Evolutionary conservation across 2,113 vertebrate species (phyloP), one percentile per base, ranked within the genome.

Genomic region (Equus przewalskii): DNA sequence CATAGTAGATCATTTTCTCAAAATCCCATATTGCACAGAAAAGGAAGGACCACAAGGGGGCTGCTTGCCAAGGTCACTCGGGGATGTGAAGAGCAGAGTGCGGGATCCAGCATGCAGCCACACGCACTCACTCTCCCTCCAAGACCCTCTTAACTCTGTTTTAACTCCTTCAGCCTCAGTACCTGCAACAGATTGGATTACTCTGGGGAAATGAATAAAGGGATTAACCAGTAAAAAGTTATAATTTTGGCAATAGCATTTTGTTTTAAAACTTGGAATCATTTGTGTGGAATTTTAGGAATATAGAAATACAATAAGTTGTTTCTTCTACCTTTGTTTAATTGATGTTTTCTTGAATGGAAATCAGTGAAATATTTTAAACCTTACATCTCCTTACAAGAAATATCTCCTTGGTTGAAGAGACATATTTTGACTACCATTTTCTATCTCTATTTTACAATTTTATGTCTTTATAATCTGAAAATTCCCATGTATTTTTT

Each of bases 151-250:
- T 15, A 49, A 24, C 54, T 22, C 3, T 70, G 44, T 81, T 76
- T 92, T 88, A 73, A 95, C 76, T 91, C 67, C n/a, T 86, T 96
- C 73, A 62, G 33, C 10, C 12, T 13, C 46, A 56, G 30, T 75
- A 36, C 41, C 90, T 83, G 9, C 81, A 87, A 95, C 22, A 94
- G 44, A 89, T 78, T 30, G 30, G 15, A 44, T 84, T 80, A 49
- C 60, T 91, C 56, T 72, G 51, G 58, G 60, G 26, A 96, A 72
- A 67, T 89, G 26, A 87, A 92, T 54, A 58, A 81, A 91, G 7
- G 33, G n/a, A 76, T 85, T 87, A 96, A 62, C 41, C 36, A 93
- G 7, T 86, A 26, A 93, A 95, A 88, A 95, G 24, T 30, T 76
- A 60, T 30, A 41, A 69, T 65, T 90, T 93, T n/a, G 19, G 36